phyloP scores from a whole-genome alignment of 2,888 invertebrate species.

The Campoplex capitator region DNA sequence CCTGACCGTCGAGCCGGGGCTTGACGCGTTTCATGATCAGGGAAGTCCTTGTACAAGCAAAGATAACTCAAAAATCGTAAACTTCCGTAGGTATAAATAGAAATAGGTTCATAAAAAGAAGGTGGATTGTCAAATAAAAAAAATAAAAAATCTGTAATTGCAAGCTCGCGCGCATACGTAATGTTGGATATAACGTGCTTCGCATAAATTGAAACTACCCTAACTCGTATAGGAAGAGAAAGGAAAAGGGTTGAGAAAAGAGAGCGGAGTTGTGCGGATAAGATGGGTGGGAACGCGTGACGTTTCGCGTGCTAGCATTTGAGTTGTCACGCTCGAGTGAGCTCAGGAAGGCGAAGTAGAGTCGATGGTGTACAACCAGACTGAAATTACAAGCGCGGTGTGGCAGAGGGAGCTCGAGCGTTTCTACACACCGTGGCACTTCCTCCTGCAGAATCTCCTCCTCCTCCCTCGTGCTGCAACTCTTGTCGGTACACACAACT shows the following conservation, averaged over 20 bases:
- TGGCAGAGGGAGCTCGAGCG: conserved; percentile 19
- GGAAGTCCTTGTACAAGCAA: too few species aligned
- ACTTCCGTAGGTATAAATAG: background rate
- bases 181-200: background rate
- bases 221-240: background rate
- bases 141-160: background rate
- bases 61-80: background rate
- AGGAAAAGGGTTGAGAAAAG: background rate
- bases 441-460: conserved; percentile 3
- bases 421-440: conserved; percentile 31
- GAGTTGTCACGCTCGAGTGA: conserved; percentile 54
- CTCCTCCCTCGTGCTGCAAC: background rate
- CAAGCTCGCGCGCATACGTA: background rate
- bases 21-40: too few species aligned
- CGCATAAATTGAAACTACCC: conserved; percentile 20
- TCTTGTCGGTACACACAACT: conserved; percentile 47
- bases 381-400: conserved; percentile 42
- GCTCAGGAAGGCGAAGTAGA: conserved; percentile 34
- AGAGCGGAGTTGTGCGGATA: background rate
- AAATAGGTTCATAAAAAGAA: background rate
- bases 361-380: conserved; percentile 41
- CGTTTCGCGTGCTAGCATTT: conserved; percentile 37
- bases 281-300: conserved; percentile 12
- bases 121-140: background rate
- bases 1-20: too few species aligned